Conservation (phyloP, 2,888 invertebrate species). For the Osmoderma eremita region DNA sequence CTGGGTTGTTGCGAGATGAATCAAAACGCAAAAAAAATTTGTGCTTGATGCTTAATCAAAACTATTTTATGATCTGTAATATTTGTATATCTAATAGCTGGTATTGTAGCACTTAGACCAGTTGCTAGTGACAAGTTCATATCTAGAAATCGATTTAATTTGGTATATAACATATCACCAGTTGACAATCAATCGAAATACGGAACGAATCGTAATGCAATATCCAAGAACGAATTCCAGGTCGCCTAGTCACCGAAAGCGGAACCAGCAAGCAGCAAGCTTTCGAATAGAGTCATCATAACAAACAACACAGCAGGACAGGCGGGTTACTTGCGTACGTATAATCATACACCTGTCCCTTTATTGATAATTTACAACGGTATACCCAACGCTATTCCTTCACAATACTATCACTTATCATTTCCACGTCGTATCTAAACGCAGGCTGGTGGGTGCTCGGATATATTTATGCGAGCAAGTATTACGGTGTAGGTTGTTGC, state of each 20-base stretch:
- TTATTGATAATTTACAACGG: slow-evolving; percentile 45
- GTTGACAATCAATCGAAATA: no score
- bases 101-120: no score
- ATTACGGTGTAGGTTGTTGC: slow-evolving; percentile 37
- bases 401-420: slow-evolving; percentile 39
- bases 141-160: no score
- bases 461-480: no score
- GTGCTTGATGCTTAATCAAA: no score
- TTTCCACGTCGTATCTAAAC: slow-evolving; percentile 17
- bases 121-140: no score
- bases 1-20: no score
- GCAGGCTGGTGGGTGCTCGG: slow-evolving; percentile 22
- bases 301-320: slow-evolving; percentile 10
- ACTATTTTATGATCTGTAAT: no score
- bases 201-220: slow-evolving; percentile 18
- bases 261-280: slow-evolving; percentile 8
- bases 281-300: slow-evolving; percentile 39
- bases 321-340: slow-evolving; percentile 39
- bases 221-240: slow-evolving; percentile 27
- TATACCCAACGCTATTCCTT: slow-evolving; percentile 34
- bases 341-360: slow-evolving; percentile 48
- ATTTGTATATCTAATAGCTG: no score
- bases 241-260: slow-evolving; percentile 27
- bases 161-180: no score
- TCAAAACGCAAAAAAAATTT: no score